Evolutionary conservation across 2,113 vertebrate genomes (phyloP), one percentile per base, ranked within the genome.

Genomic region (Orycteropus afer): DNA sequence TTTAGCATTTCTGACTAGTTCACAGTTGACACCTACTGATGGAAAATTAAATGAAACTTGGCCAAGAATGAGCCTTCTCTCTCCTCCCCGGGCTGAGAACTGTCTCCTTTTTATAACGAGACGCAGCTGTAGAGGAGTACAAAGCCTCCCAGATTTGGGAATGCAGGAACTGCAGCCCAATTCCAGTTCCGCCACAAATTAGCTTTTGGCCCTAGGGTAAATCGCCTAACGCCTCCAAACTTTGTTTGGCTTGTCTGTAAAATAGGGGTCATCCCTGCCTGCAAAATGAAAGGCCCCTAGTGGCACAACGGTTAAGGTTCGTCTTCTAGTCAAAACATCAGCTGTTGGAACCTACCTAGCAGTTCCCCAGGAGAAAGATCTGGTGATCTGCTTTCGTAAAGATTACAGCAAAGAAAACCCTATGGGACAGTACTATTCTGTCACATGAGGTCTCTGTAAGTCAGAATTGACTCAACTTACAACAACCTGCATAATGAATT

Each of bases 41-140:
- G 96, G 97, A 81, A 97, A 97, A 97, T 93, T 93, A 97, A 20
- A 89, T 74, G 93, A 97, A 97, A 94, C 86, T 96, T 96, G 93
- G 90, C 94, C 95, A 45, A 96, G 2, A 96, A 88, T 4, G 53
- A 83, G 93, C 69, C 92, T 95, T 86, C 73, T 67, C 88, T 94
- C 91, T 95, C 91, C 67, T 94, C 87, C 59, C 71, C 67, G 17
- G 94, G 76, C 93, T 90, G 82, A 80, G 57, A 85, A 86, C 79
- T 14, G 73, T 63, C 94, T 94, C 93, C 34, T 87, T 96, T 93
- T 89, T 94, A 91, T 79, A 95, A 86, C 34, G 23, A 96, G 51
- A 23, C 47, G 14, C 96, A 92, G 95, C 95, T 95, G 93, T 7
- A 15, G 79, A 40, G 49, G 47, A 76, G n/a, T 42, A 49, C 55